phyloP scores from a whole-genome alignment of 2,797 vertebrate genomes.

The Ambastaia sidthimunki region DNA sequence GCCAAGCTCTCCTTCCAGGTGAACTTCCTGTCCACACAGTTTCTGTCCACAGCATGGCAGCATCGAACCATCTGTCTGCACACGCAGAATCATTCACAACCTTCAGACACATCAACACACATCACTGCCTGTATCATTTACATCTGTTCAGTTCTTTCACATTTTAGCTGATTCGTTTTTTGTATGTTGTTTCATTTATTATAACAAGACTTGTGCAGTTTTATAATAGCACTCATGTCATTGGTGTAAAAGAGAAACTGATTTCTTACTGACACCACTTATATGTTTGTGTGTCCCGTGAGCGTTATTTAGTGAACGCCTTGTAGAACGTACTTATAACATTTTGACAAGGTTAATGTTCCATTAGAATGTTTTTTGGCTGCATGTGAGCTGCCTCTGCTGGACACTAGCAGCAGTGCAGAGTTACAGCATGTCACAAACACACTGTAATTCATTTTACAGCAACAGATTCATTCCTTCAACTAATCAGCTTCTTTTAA shows the following conservation, averaged over 20 bases:
- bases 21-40: slow-evolving; percentile 59
- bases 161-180: no score
- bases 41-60: slow-evolving; percentile 49
- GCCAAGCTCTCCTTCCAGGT: slow-evolving; percentile 96
- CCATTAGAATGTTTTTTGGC: no score
- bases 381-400: slow-evolving; percentile 33
- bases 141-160: background rate
- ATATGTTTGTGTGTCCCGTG: no score
- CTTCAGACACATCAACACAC: background rate
- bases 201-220: no score
- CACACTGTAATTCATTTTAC: background rate
- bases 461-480: background rate
- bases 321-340: background rate
- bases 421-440: background rate
- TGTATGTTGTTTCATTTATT: no score
- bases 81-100: slow-evolving; percentile 36
- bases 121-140: background rate
- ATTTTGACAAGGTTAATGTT: no score
- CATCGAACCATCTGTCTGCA: slow-evolving; percentile 58
- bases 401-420: slow-evolving; percentile 12
- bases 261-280: no score
- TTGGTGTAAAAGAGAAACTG: no score
- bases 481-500: no score
- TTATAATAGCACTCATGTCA: no score
- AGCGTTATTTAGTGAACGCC: no score